Evolutionary conservation across 2,113 vertebrate species (phyloP).

Genomic region (Turnix velox): DNA sequence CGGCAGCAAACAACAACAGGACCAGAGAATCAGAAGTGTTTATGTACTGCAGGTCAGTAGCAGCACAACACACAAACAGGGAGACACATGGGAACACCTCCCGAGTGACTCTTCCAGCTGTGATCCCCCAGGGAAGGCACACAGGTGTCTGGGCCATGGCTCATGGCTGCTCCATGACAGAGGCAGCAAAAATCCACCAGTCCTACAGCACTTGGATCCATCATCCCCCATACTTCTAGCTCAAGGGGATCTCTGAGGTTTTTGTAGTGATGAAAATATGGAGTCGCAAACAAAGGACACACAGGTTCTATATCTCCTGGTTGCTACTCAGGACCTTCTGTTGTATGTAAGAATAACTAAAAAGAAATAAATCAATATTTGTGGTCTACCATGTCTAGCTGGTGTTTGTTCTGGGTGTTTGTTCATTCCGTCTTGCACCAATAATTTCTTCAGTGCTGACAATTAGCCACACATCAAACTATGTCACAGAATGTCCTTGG

Average conservation of each 20-base stretch:
- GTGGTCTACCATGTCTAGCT: background rate
- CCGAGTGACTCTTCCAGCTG: background rate
- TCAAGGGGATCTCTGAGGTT: background rate
- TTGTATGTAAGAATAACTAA: background rate
- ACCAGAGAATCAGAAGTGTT: background rate
- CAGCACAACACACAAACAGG: background rate
- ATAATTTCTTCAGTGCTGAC: background rate
- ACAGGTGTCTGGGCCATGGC: background rate
- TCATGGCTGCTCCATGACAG: background rate
- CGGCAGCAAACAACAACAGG: background rate
- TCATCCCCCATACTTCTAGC: background rate
- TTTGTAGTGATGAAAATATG: background rate
- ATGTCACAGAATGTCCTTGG: background rate
- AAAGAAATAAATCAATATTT: background rate
- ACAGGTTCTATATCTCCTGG: background rate
- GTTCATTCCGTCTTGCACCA: background rate
- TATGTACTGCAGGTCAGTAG: rapidly evolving
- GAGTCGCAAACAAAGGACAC: background rate
- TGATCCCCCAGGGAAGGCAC: background rate
- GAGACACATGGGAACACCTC: background rate
- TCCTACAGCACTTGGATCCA: background rate
- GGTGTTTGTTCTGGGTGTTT: background rate
- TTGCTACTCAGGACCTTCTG: background rate
- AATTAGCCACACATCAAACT: background rate
- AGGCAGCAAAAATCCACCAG: background rate